These are phyloP conservation scores for Suricata suricatta DNA, from an alignment of 2,113 vertebrate genomes.

Conservation along the genomic window DNA sequence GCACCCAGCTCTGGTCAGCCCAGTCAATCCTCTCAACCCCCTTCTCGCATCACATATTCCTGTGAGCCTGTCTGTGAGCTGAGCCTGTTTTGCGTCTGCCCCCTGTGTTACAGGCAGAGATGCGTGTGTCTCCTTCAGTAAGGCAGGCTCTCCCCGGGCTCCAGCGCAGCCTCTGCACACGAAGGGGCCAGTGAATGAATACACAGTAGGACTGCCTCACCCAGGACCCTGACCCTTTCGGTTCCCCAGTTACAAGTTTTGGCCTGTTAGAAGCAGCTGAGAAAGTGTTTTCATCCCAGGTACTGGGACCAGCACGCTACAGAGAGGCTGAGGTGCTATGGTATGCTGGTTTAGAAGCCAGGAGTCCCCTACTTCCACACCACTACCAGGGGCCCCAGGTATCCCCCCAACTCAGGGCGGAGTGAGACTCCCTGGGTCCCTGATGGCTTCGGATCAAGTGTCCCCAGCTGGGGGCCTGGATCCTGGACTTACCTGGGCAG, in stretches of 20 bases:
- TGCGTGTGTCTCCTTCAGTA: constrained; percentile 25
- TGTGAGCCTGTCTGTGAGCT: constrained; percentile 60
- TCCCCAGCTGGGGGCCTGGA: background rate
- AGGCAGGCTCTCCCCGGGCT: constrained; percentile 58
- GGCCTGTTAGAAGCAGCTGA: background rate
- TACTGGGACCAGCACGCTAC: background rate
- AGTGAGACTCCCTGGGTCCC: background rate
- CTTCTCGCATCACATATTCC: constrained; percentile 58
- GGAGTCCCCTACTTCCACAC: background rate
- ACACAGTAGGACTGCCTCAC: constrained; percentile 33
- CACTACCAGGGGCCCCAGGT: background rate
- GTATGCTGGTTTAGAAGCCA: background rate
- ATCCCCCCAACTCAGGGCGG: background rate
- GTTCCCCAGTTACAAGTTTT: background rate
- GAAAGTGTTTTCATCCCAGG: background rate
- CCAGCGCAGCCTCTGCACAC: constrained; percentile 56
- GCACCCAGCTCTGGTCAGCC: constrained; percentile 58
- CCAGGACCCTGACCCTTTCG: constrained; percentile 32
- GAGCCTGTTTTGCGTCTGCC: constrained; percentile 55
- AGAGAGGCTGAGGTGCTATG: background rate
- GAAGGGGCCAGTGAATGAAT: constrained; percentile 59
- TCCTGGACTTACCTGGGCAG: constrained; percentile 86
- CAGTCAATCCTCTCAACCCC: constrained; percentile 52
- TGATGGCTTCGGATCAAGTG: background rate
- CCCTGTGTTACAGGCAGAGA: constrained; percentile 41